Percentiles rank a stretch among this genome's conserved stretches.
Evolutionary conservation across 2,113 vertebrate genomes (phyloP).

Genomic region (Canis aureus): DNA sequence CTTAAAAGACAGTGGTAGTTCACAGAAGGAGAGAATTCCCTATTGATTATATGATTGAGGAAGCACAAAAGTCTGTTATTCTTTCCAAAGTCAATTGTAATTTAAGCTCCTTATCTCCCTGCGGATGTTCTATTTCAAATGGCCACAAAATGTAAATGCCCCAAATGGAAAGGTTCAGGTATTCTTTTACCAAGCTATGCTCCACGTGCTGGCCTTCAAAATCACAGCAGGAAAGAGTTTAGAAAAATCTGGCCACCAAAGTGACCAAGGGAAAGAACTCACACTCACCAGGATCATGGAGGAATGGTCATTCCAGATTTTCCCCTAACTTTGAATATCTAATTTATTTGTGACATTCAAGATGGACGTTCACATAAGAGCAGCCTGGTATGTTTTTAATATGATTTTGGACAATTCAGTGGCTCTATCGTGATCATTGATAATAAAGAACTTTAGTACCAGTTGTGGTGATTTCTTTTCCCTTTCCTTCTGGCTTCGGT

Average conservation of each 20-base stretch:
- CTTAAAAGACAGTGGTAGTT: slow-evolving; percentile 43
- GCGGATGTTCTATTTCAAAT: slow-evolving; percentile 65
- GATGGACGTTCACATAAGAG: not conserved
- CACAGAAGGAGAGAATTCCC: not conserved
- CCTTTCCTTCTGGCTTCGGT: not conserved
- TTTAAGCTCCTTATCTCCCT: slow-evolving; percentile 64
- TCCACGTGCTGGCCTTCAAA: not conserved
- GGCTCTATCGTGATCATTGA: not conserved
- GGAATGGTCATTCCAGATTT: not conserved
- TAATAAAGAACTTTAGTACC: not conserved
- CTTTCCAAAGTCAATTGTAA: slow-evolving; percentile 71
- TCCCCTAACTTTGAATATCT: not conserved
- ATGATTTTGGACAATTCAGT: not conserved
- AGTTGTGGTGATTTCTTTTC: not conserved
- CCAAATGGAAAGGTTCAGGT: slow-evolving; percentile 57
- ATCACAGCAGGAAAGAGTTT: not conserved
- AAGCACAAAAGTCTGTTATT: slow-evolving; percentile 70
- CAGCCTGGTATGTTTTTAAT: not conserved
- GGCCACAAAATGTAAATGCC: slow-evolving; percentile 75
- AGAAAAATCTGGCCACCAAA: not conserved
- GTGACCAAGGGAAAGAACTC: not conserved
- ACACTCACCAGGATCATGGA: not conserved
- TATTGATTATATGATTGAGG: slow-evolving; percentile 59
- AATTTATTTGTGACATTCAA: slow-evolving; percentile 26
- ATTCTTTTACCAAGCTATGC: slow-evolving; percentile 11